Evolutionary conservation across 2,888 invertebrate species (phyloP).

Genomic region (Rutpela maculata): DNA sequence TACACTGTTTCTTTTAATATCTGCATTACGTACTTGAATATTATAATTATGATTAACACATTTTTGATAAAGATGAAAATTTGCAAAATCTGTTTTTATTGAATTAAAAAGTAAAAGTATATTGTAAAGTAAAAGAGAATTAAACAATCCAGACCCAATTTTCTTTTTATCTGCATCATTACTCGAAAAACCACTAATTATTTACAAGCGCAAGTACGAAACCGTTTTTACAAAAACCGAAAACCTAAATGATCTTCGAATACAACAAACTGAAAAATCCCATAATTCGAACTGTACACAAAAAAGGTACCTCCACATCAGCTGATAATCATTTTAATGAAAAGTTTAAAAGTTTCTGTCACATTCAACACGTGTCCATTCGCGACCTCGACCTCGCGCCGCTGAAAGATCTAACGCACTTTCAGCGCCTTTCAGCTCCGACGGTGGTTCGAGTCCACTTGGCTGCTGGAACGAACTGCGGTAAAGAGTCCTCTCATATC

Average conservation of each 20-base stretch:
- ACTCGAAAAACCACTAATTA: no score
- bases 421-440: conserved; percentile 13
- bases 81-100: no score
- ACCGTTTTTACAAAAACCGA: no score
- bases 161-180: no score
- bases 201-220: no score
- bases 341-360: conserved; percentile 10
- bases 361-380: conserved; percentile 51
- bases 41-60: no score
- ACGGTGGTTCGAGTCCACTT: conserved; percentile 34
- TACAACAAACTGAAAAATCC: no score
- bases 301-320: conserved; percentile 32
- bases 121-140: background rate
- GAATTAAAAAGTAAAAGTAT: no score
- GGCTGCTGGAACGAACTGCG: conserved; percentile 50
- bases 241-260: no score
- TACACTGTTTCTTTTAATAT: no score
- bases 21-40: no score
- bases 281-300: background rate
- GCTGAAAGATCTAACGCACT: conserved; percentile 22
- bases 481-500: conserved; percentile 38
- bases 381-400: conserved; percentile 24
- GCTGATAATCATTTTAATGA: conserved; percentile 28
- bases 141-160: background rate
- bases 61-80: no score